Percentiles rank a stretch among this genome's conserved stretches.
Conservation (phyloP, 2,888 invertebrate species). For the Chrysodeixis includens region DNA sequence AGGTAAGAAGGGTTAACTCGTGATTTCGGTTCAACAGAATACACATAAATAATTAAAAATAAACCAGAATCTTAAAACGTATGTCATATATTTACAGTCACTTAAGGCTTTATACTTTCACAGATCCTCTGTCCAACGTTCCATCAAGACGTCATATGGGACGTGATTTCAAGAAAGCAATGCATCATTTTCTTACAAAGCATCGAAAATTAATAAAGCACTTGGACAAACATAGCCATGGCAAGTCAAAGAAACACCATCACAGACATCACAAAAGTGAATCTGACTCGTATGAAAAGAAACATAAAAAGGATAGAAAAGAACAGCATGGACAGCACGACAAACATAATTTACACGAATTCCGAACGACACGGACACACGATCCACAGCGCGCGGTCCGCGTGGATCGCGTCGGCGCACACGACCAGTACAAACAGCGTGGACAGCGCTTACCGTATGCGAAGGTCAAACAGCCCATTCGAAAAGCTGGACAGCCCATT, state of each 20-base stretch:
- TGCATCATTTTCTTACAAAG: conserved; percentile 4
- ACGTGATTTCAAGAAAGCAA: not conserved
- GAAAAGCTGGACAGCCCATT: not conserved
- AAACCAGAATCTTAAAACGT: too few relatives aligned
- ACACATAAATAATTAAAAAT: too few relatives aligned
- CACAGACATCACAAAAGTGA: not conserved
- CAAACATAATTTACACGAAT: not conserved
- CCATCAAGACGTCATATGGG: conserved; percentile 4
- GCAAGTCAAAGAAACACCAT: not conserved
- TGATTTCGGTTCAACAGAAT: not conserved
- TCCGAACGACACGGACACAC: too few relatives aligned
- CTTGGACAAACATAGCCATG: not conserved
- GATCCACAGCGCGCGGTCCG: too few relatives aligned
- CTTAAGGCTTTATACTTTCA: not conserved
- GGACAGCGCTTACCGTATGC: not conserved
- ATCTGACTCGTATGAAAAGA: not conserved
- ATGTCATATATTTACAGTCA: too few relatives aligned
- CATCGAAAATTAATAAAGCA: not conserved
- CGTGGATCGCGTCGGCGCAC: too few relatives aligned
- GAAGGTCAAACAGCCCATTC: not conserved
- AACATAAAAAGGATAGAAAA: not conserved
- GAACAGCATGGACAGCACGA: not conserved
- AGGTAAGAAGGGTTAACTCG: not conserved
- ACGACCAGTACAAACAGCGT: not conserved
- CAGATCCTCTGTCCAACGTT: not conserved